Percentiles rank a stretch among this genome's conserved stretches.
These are phyloP conservation scores for Sebastes hopkinsi DNA, from an alignment of 2,797 vertebrate species.

Conservation along the genomic window DNA sequence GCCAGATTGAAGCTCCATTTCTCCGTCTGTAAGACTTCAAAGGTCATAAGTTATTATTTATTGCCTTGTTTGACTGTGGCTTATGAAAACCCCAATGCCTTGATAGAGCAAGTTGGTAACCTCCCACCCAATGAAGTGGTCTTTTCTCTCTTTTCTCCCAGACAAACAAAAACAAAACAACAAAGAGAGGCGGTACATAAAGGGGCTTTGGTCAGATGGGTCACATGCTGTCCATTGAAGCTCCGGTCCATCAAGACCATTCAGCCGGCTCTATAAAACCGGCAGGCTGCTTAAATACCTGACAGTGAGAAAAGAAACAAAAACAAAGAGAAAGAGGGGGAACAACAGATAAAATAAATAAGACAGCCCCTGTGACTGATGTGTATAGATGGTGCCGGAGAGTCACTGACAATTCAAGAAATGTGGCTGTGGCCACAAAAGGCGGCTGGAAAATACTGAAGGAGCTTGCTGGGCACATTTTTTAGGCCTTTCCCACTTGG, in stretches of 20 bases:
- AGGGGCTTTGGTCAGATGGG: constrained; percentile 86
- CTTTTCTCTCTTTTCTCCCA: constrained; percentile 81
- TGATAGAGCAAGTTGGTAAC: constrained; percentile 75
- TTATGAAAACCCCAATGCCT: constrained; percentile 75
- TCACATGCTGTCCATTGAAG: constrained; percentile 87
- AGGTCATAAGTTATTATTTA: constrained; percentile 81
- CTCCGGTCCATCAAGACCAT: constrained; percentile 82
- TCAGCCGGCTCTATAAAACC: constrained; percentile 83
- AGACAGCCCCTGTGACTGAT: constrained; percentile 87
- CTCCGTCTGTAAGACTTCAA: constrained; percentile 52
- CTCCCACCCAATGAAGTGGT: constrained; percentile 85
- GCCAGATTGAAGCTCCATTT: constrained; percentile 25
- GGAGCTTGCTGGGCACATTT: constrained; percentile 84
- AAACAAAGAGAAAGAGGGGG: constrained; percentile 80
- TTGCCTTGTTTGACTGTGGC: constrained; percentile 74
- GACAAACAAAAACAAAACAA: constrained; percentile 87
- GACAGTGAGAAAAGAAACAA: constrained; percentile 85
- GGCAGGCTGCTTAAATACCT: constrained; percentile 88
- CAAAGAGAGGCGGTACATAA: constrained; percentile 84
- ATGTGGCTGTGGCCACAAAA: constrained; percentile 85
- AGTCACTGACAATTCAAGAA: constrained; percentile 88
- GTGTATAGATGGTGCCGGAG: constrained; percentile 85
- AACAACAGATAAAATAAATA: constrained; percentile 89
- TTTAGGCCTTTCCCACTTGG: constrained; percentile 81
- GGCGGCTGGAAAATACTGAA: constrained; percentile 78